Base-by-base conservation (phyloP, 1,140 invertebrate genomes). In the Venustaconcha ellipsiformis region DNA sequence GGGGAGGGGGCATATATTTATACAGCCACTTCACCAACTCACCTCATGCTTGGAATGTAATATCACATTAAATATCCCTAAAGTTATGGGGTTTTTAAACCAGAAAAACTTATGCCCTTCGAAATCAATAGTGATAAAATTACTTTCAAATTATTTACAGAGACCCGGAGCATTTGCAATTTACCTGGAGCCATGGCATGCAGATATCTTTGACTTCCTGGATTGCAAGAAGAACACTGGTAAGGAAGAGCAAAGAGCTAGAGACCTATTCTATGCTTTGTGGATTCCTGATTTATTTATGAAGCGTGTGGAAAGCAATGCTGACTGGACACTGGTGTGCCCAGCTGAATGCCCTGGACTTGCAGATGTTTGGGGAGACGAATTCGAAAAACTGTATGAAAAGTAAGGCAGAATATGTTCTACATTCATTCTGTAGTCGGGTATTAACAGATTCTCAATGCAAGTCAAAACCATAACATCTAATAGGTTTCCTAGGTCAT, bases 261-360 rank as follows among this genome's bases (percentile, higher is more conserved):
- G 98, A 76, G 98, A 99, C 90, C 90, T 99, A n/a, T 99, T 99
- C 88, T 99, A 97, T 89, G 99, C 95, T 18, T 87, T 99, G 14
- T 99, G 99, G 99, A 96, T 99, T 81, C 97, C 98, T 12, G 98
- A 99, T 93, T 91, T 99, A 56, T 99, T 99, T 88, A 99, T 99
- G 99, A 93, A 95, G 88, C 92, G 99, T 66, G 97, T 99, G 0
- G 94, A 98, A 88, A 92, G 92, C 0, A 94, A 99, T 90, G 93
- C 91, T 71, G 91, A 93, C 67, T 99, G 99, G 98, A 95, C 94
- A 64, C 90, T 99, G 18, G 99, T 99, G 97, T 99, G 98, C 89
- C 98, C 98, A 1, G 93, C 96, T 87, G 94, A 98, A 86, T 95
- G 94, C 88, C 97, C 96, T 2, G 97, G 96, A 0, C 92, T 99